Evolutionary conservation across 2,113 vertebrate species (phyloP).

Genomic region (Dicentrarchus labrax): DNA sequence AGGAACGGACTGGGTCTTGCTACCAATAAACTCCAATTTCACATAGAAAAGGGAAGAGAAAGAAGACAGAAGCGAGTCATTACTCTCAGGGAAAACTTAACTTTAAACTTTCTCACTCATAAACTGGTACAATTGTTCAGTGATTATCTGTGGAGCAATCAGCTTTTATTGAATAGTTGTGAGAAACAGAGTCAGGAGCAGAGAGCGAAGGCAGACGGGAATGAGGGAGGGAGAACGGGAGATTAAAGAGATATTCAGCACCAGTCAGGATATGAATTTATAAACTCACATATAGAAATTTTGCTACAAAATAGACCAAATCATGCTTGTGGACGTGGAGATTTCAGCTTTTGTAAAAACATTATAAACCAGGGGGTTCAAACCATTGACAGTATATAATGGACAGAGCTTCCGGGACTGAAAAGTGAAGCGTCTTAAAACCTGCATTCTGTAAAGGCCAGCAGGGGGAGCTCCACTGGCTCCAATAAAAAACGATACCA

Average conservation of each 20-base stretch:
- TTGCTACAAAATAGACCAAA: not conserved
- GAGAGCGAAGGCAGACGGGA: not conserved
- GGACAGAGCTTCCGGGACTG: no score
- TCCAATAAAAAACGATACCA: no score
- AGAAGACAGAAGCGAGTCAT: conserved; percentile 26
- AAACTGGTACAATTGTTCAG: conserved; percentile 57
- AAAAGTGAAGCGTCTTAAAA: no score
- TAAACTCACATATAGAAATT: not conserved
- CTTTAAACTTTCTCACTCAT: conserved; percentile 43
- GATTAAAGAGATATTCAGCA: conserved; percentile 1
- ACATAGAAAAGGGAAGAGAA: conserved; percentile 36
- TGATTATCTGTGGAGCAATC: conserved; percentile 39
- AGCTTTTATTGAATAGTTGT: conserved; percentile 25
- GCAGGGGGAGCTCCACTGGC: no score
- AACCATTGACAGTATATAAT: no score
- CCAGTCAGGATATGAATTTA: conserved; percentile 1
- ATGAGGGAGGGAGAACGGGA: conserved; percentile 7
- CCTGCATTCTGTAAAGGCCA: no score
- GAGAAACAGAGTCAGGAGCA: conserved; percentile 15
- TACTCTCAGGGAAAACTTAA: conserved; percentile 38
- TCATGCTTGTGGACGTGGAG: conserved; percentile 14
- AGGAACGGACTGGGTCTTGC: conserved; percentile 53
- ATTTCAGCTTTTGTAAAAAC: no score
- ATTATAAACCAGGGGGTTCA: no score
- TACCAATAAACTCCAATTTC: conserved; percentile 75